These are phyloP conservation scores for Plebejus melissa DNA, from an alignment of 2,888 invertebrate species.

Conservation along the genomic window DNA sequence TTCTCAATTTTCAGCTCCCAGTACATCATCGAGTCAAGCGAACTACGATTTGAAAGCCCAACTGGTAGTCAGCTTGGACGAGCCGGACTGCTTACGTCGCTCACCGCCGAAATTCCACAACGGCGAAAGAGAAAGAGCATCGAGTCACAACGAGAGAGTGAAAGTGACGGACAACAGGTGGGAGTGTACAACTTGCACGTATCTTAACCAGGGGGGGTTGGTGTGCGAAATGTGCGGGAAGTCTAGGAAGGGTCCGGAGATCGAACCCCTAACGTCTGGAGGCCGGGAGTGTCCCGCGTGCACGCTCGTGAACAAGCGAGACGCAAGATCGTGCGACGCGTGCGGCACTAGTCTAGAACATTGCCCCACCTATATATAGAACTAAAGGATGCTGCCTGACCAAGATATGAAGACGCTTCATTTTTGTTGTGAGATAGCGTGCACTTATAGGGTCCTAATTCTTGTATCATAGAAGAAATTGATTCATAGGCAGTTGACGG, in stretches of 20 bases:
- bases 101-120: constrained; percentile 46
- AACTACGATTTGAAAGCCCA: constrained; percentile 66
- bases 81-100: constrained; percentile 52
- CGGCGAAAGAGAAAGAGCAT: constrained; percentile 44
- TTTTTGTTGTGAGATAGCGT: neutral
- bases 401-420: neutral
- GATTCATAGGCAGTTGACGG: too few species aligned
- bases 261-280: constrained; percentile 83
- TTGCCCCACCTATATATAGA: constrained; percentile 86
- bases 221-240: constrained; percentile 88
- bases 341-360: constrained; percentile 83
- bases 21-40: constrained; percentile 39
- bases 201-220: constrained; percentile 73
- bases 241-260: constrained; percentile 79
- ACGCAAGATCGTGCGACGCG: constrained; percentile 82
- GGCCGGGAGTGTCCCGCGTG: constrained; percentile 87
- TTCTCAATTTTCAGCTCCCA: constrained; percentile 41
- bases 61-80: constrained; percentile 66
- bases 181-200: constrained; percentile 87
- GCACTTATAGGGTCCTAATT: too few species aligned
- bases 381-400: neutral
- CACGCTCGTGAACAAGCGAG: constrained; percentile 85
- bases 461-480: too few species aligned
- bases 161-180: constrained; percentile 64
- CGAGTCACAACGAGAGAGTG: constrained; percentile 38